These are phyloP conservation scores for Agrotis ipsilon DNA, from an alignment of 2,888 invertebrate genomes.

Conservation along the genomic window DNA sequence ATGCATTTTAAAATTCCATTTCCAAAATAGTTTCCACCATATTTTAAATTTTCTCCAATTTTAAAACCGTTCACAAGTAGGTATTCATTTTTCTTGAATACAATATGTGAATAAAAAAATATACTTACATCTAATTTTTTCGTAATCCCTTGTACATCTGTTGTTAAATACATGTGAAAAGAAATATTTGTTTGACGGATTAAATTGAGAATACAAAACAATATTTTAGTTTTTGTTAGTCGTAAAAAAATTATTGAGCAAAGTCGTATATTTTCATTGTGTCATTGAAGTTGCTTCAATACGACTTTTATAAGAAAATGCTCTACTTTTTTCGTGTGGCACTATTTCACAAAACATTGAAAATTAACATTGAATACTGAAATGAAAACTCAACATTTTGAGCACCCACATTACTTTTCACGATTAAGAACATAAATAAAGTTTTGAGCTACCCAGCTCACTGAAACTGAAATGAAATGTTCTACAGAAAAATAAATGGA, in stretches of 20 bases:
- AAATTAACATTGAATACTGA: neutral
- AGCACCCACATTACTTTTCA: constrained; percentile 2
- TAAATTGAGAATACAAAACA: constrained; percentile 10
- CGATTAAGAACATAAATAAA: constrained; percentile 37
- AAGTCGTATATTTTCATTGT: too few species aligned
- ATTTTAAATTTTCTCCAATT: constrained; percentile 49
- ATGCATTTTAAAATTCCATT: constrained; percentile 51
- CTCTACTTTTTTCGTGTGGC: neutral
- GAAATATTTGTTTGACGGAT: constrained; percentile 7
- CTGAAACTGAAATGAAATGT: constrained; percentile 9
- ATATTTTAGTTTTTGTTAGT: neutral
- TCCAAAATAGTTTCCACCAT: constrained; percentile 46
- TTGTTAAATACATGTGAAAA: constrained; percentile 6
- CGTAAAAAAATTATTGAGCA: too few species aligned
- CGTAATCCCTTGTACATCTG: constrained; percentile 1
- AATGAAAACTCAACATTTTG: constrained; percentile 7
- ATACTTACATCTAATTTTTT: too few species aligned
- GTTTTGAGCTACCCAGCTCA: constrained; percentile 18
- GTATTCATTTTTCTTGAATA: constrained; percentile 54
- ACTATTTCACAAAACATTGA: neutral
- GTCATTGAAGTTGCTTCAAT: neutral
- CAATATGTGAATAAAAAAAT: constrained; percentile 27
- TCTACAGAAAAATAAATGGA: constrained; percentile 40
- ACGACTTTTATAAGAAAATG: neutral
- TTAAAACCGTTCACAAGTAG: constrained; percentile 49